Evolutionary conservation across 2,113 vertebrate species (phyloP).

Genomic region (Scartelaos histophorus): DNA sequence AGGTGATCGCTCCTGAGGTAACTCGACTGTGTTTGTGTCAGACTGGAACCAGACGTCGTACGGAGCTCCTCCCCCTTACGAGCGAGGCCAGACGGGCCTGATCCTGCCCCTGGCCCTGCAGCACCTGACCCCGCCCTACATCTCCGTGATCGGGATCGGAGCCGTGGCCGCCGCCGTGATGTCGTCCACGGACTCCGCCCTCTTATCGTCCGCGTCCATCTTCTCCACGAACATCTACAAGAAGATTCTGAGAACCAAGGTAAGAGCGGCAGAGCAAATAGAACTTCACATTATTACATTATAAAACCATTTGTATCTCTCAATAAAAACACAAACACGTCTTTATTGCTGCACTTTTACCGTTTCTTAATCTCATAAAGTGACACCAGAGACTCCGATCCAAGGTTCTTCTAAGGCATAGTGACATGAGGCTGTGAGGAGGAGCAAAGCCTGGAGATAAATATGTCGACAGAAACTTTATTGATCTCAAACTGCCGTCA

Average conservation of each 20-base stretch:
- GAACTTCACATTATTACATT: too few relatives aligned
- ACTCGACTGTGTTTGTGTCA: not conserved
- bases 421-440: too few relatives aligned
- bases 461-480: too few relatives aligned
- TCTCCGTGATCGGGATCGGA: conserved; percentile 46
- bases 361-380: too few relatives aligned
- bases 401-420: too few relatives aligned
- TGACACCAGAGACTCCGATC: too few relatives aligned
- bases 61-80: conserved; percentile 20
- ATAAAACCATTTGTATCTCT: too few relatives aligned
- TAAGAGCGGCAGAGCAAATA: not conserved
- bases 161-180: conserved; percentile 59
- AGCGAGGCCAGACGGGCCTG: conserved; percentile 39
- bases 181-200: conserved; percentile 63
- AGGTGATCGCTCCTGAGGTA: not conserved
- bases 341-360: too few relatives aligned
- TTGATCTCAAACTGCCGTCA: too few relatives aligned
- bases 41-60: conserved; percentile 56
- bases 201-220: conserved; percentile 60
- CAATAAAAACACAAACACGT: too few relatives aligned
- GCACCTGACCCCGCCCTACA: conserved; percentile 31
- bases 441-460: too few relatives aligned
- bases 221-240: conserved; percentile 53
- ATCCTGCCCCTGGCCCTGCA: conserved; percentile 44
- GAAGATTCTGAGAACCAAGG: conserved; percentile 44